Conservation (phyloP, 2,888 invertebrate genomes). For the Tiphia femorata region DNA sequence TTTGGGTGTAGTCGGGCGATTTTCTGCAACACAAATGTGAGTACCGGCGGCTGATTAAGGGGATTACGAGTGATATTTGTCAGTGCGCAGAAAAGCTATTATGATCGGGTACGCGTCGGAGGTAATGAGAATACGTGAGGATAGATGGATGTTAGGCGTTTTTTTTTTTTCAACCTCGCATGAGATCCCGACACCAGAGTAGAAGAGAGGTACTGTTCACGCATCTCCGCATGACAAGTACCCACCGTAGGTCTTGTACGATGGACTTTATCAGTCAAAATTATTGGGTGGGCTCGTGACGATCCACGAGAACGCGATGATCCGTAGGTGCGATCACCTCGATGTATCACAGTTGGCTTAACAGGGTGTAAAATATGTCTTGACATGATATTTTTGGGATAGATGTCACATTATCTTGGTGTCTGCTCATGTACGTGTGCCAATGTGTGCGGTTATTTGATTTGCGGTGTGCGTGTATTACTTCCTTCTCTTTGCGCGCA, state of each 20-base stretch:
- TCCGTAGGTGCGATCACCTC: constrained; percentile 11
- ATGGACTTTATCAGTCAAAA: constrained; percentile 42
- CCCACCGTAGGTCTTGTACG: constrained; percentile 22
- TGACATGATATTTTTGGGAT: constrained; percentile 61
- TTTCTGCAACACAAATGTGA: constrained; percentile 59
- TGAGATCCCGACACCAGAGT: constrained; percentile 36
- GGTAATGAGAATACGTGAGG: constrained; percentile 37
- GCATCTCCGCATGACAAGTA: constrained; percentile 56
- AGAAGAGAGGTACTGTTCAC: constrained; percentile 47
- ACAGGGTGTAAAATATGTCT: constrained; percentile 41
- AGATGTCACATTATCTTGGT: constrained; percentile 59
- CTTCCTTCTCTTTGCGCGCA: constrained; percentile 35
- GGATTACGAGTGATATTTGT: constrained; percentile 46
- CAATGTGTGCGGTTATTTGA: constrained; percentile 42
- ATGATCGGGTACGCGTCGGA: constrained; percentile 39
- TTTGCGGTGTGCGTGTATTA: constrained; percentile 29
- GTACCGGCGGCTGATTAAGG: constrained; percentile 55
- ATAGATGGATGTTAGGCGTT: constrained; percentile 32
- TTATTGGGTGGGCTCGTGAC: constrained; percentile 26
- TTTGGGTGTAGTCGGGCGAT: constrained; percentile 65
- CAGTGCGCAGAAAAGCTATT: constrained; percentile 42
- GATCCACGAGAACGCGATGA: constrained; percentile 13
- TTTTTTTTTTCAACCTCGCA: too few relatives aligned
- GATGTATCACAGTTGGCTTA: constrained; percentile 5
- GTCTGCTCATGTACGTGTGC: constrained; percentile 35